These are phyloP conservation scores for Dascyllus trimaculatus DNA, from an alignment of 2,113 vertebrate genomes.

Conservation along the genomic window DNA sequence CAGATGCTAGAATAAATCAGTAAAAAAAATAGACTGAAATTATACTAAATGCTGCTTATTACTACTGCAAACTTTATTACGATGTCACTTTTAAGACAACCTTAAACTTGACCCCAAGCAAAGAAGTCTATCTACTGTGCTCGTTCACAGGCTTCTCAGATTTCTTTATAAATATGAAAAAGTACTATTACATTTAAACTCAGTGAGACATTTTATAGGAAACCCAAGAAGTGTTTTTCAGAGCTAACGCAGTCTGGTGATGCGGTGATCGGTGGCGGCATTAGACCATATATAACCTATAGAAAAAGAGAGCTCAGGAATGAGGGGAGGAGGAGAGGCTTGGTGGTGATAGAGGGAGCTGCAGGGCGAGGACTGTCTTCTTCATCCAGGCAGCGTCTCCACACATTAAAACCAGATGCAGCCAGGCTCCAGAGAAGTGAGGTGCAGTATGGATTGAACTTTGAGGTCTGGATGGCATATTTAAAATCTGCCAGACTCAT, in stretches of 20 bases:
- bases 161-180: no score
- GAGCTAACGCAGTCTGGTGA: neutral
- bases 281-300: constrained; percentile 10
- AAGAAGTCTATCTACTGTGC: neutral
- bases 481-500: constrained; percentile 69
- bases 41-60: neutral
- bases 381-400: constrained; percentile 45
- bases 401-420: constrained; percentile 82
- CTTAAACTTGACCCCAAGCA: no score
- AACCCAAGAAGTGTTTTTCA: constrained; percentile 7
- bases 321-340: constrained; percentile 6
- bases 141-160: neutral
- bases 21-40: no score
- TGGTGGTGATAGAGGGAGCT: constrained; percentile 32
- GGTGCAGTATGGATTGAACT: constrained; percentile 56
- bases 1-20: no score
- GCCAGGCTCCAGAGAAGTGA: constrained; percentile 48
- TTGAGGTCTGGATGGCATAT: constrained; percentile 68
- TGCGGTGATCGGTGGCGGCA: constrained; percentile 7
- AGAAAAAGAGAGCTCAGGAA: constrained; percentile 7
- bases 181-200: neutral
- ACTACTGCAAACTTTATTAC: neutral
- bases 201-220: constrained; percentile 5
- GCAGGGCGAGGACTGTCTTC: constrained; percentile 11
- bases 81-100: neutral